phyloP scores from a whole-genome alignment of 2,888 invertebrate genomes.

The Sturmia bella region DNA sequence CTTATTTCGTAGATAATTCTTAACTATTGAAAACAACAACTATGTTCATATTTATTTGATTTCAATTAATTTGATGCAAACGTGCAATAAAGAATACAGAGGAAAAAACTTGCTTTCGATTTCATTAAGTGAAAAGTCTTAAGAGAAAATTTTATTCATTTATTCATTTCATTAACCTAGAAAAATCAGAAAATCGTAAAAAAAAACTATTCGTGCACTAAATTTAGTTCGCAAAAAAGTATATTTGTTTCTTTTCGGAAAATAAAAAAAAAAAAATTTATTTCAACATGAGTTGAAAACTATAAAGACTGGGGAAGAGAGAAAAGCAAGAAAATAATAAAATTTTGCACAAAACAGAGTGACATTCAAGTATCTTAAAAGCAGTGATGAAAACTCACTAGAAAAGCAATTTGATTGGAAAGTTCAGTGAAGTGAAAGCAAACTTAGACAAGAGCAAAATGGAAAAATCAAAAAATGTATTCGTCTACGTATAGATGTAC shows the following conservation, averaged over 20 bases:
- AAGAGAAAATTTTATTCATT: constrained; percentile 32
- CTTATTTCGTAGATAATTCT: no score
- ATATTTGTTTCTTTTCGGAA: neutral
- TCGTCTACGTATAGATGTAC: neutral
- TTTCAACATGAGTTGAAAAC: constrained; percentile 36
- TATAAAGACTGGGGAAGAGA: constrained; percentile 9
- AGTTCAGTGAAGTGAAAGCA: constrained; percentile 76
- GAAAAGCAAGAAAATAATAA: constrained; percentile 39
- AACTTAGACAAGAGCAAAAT: constrained; percentile 51
- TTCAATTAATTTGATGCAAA: constrained; percentile 24
- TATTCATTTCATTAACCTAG: constrained; percentile 56
- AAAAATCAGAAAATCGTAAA: constrained; percentile 21
- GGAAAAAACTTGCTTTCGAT: constrained; percentile 25
- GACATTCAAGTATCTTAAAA: constrained; percentile 54
- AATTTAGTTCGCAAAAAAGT: constrained; percentile 25
- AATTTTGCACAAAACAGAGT: constrained; percentile 43
- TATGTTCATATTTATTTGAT: constrained; percentile 19
- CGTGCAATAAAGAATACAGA: neutral
- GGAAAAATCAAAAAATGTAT: constrained; percentile 5
- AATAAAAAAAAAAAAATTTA: neutral
- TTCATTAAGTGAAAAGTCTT: constrained; percentile 27
- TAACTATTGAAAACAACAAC: no score
- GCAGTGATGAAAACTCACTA: constrained; percentile 61
- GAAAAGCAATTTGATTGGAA: constrained; percentile 78
- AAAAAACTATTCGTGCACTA: constrained; percentile 5